Evolutionary conservation across 2,888 invertebrate species (phyloP), one percentile per base, ranked within the genome.

Genomic region (Lutraria lutraria): DNA sequence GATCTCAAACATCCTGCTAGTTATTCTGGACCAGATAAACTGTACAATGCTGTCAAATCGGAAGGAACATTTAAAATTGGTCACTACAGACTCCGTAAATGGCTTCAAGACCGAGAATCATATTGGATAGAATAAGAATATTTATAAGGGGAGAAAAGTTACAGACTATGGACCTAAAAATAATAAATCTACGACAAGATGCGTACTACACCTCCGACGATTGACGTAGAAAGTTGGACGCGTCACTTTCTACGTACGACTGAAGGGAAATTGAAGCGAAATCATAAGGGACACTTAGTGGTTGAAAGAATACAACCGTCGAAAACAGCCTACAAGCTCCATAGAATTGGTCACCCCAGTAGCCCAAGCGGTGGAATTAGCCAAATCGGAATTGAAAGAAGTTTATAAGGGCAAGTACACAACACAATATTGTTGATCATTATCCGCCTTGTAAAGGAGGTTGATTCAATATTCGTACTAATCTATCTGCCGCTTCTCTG

Each of bases 81-180:
- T 0, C 81, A 82, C 80, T 68, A 90, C 25, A 34, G 85, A 15
- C 88, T 92, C 43, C 43, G 60, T 53, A 63, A 90, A 89, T 90
- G 91, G 91, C 81, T 91, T 19, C 86, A 87, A 81, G 86, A 86
- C 60, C 88, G 90, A 63, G 87, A 90, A 25, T 43, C 88, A 0
- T 92, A 86, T 86, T 90, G 29, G 79, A 81, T 31, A 25, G 54
- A 4, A 0, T 89, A 19, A 79, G 56, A 63, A n/a, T 89, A 0
- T 85, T 56, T 79, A 19, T 87, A n/a, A n/a, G n/a, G n/a, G n/a
- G n/a, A n/a, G n/a, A n/a, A n/a, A n/a, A n/a, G n/a, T n/a, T n/a
- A n/a, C n/a, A 52, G 15, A 76, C 85, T 79, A 56, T 85, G 83
- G 34, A n/a, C 15, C 8, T 13, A 8, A 21, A 2, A 56, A 2